Conservation (phyloP, 2,888 invertebrate species). For the Alloscopus bannaensis region DNA sequence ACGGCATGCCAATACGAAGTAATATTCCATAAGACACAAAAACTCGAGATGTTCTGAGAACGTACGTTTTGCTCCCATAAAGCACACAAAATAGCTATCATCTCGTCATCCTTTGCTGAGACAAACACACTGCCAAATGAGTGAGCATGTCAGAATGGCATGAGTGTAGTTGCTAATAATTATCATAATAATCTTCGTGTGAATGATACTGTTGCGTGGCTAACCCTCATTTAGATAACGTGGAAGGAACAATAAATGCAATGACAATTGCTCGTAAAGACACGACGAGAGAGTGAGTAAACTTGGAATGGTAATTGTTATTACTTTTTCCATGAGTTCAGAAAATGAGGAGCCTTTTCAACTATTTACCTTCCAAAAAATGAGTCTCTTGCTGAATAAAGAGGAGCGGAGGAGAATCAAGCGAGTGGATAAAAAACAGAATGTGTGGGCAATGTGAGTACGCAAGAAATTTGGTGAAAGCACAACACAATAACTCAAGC, state of each 20-base stretch:
- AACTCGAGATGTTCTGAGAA: background rate
- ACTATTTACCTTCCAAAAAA: too few species aligned
- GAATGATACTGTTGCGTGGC: slow-evolving; percentile 63
- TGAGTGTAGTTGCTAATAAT: slow-evolving; percentile 39
- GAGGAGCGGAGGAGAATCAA: too few species aligned
- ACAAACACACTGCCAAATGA: slow-evolving; percentile 29
- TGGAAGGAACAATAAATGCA: slow-evolving; percentile 24
- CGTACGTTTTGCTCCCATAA: slow-evolving; percentile 4
- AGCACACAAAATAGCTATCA: slow-evolving; percentile 22
- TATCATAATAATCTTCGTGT: slow-evolving; percentile 63
- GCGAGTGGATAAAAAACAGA: too few species aligned
- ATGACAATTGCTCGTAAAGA: slow-evolving; percentile 38
- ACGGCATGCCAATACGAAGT: slow-evolving; percentile 2
- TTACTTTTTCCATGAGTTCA: slow-evolving; percentile 32
- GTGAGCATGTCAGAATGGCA: slow-evolving; percentile 8
- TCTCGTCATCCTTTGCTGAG: background rate
- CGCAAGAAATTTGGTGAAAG: too few species aligned
- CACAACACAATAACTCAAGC: too few species aligned
- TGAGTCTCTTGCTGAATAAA: too few species aligned
- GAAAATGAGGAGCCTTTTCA: background rate
- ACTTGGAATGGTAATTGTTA: slow-evolving; percentile 38
- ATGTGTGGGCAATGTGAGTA: too few species aligned
- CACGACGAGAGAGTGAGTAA: slow-evolving; percentile 11
- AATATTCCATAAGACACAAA: slow-evolving; percentile 15
- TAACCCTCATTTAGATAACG: slow-evolving; percentile 46